Conservation (phyloP, 2,888 invertebrate species). For the Stenolophus ochropezus region DNA sequence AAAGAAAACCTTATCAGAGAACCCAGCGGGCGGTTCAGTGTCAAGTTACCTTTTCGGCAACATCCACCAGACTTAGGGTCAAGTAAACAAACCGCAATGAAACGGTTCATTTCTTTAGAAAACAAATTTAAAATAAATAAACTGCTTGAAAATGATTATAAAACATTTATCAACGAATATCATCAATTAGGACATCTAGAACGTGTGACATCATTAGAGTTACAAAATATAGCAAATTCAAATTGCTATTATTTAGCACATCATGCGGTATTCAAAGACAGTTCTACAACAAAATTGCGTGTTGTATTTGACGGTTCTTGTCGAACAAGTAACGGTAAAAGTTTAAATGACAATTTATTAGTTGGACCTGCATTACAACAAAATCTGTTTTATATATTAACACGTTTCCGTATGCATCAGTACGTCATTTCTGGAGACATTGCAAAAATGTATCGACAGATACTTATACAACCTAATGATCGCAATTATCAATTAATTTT, state of each 20-base stretch:
- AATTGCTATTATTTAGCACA: neutral
- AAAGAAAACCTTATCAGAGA: neutral
- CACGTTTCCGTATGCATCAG: neutral
- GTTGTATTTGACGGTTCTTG: neutral
- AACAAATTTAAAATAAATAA: neutral
- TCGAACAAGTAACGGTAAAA: neutral
- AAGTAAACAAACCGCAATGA: neutral
- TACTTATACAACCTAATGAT: neutral
- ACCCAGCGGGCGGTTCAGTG: neutral
- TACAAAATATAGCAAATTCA: neutral
- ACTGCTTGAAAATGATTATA: neutral
- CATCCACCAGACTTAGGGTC: neutral
- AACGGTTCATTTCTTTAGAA: neutral
- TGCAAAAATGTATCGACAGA: neutral
- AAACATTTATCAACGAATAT: neutral
- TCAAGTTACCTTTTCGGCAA: neutral
- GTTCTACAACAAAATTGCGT: neutral
- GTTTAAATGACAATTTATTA: neutral
- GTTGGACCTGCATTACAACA: neutral
- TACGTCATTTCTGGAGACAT: neutral
- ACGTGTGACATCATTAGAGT: neutral
- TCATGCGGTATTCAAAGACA: slow-evolving; percentile 5
- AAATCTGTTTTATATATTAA: neutral
- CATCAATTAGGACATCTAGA: neutral
- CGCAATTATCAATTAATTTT: neutral